phyloP scores from a whole-genome alignment of 2,113 vertebrate species.

The Oxyura jamaicensis region DNA sequence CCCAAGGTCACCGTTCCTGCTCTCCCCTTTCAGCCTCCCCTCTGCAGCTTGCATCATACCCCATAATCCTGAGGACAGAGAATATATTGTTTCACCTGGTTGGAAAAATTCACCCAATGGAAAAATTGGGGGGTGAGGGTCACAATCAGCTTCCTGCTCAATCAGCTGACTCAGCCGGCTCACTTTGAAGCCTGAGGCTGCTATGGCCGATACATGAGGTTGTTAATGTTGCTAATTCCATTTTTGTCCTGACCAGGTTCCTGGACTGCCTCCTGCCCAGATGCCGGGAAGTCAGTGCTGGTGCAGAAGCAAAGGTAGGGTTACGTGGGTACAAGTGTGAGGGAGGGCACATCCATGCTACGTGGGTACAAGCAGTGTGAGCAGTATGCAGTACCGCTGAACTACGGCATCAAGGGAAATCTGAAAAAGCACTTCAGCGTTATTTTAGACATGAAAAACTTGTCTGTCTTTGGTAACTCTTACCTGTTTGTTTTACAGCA shows the following conservation, averaged over 20 bases:
- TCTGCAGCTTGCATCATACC: background rate
- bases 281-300: background rate
- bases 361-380: background rate
- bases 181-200: background rate
- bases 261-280: background rate
- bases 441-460: background rate
- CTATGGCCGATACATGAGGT: background rate
- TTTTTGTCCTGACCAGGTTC: background rate
- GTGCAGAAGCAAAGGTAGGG: background rate
- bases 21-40: background rate
- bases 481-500: background rate
- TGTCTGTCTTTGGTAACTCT: background rate
- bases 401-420: background rate
- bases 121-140: accelerated
- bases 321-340: background rate
- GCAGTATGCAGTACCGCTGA: background rate
- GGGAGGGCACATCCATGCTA: background rate
- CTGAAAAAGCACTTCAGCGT: background rate
- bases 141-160: background rate
- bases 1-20: background rate
- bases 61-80: background rate
- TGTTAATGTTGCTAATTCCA: background rate
- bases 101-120: background rate
- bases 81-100: background rate
- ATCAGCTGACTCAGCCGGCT: background rate